Percentiles rank a stretch among this genome's conserved stretches.
Evolutionary conservation across 2,797 vertebrate genomes (phyloP).

Genomic region (Chelonia mydas): DNA sequence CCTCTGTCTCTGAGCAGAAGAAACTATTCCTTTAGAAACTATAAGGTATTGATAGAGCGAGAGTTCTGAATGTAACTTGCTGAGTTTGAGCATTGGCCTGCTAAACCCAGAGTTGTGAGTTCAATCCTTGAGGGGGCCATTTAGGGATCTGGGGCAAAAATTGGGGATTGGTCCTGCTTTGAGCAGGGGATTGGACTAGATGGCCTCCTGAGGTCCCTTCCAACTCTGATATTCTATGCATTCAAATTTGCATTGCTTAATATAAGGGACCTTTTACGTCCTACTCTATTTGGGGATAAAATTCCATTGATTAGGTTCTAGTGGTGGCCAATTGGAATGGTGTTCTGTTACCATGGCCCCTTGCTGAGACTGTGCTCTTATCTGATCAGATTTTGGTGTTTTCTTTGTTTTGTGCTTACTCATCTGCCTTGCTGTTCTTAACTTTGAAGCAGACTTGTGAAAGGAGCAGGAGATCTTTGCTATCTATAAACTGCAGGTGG

Average conservation of each 20-base stretch:
- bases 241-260: background rate
- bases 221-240: background rate
- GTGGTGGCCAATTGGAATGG: background rate
- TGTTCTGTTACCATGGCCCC: accelerated
- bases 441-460: accelerated
- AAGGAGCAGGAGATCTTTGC: background rate
- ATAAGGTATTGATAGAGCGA: background rate
- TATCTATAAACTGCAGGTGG: background rate
- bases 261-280: background rate
- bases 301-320: background rate
- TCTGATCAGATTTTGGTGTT: background rate
- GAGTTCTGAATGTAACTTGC: background rate
- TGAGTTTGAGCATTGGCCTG: background rate
- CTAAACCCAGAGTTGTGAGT: too few species aligned
- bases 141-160: too few species aligned
- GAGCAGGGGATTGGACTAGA: too few species aligned
- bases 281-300: background rate
- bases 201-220: too few species aligned
- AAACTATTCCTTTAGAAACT: slow-evolving; percentile 13
- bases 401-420: accelerated
- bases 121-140: too few species aligned
- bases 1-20: slow-evolving; percentile 7
- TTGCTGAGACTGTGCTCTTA: background rate
- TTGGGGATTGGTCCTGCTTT: too few species aligned
- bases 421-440: accelerated